A percentile compares a stretch with the other conserved stretches of the same genome.
These are phyloP conservation scores for Ptychoptera albimana DNA, from an alignment of 2,888 invertebrate genomes.

Conservation along the genomic window DNA sequence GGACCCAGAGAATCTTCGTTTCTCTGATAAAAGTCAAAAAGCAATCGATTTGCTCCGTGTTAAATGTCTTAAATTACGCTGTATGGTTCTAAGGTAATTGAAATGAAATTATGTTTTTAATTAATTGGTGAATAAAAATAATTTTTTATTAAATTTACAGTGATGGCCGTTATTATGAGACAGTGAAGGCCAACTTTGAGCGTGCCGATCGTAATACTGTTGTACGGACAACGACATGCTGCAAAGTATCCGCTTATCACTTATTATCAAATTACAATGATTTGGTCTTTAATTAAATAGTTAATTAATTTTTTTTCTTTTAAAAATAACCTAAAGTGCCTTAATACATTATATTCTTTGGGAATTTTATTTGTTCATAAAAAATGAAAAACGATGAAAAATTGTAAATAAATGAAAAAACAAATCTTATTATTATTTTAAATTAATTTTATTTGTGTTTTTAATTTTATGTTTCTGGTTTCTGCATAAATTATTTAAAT, in stretches of 20 bases:
- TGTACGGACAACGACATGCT: conserved; percentile 92
- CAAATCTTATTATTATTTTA: too few relatives aligned
- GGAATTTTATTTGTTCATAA: not conserved
- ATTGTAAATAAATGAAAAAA: too few relatives aligned
- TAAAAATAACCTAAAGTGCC: not conserved
- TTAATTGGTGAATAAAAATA: not conserved
- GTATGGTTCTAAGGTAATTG: conserved; percentile 81
- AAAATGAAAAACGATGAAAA: too few relatives aligned
- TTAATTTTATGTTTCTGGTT: too few relatives aligned
- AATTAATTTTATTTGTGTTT: too few relatives aligned
- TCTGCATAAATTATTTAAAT: too few relatives aligned
- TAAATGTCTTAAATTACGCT: conserved; percentile 81
- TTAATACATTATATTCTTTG: not conserved
- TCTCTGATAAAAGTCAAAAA: conserved; percentile 98
- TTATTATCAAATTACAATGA: conserved; percentile 87
- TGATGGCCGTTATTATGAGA: conserved; percentile 98
- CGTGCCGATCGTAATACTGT: conserved; percentile 93
- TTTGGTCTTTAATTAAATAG: conserved; percentile 73
- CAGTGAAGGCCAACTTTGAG: conserved; percentile 98
- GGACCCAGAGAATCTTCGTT: conserved; percentile 97
- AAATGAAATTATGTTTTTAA: not conserved
- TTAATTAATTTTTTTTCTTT: too few relatives aligned
- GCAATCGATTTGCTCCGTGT: conserved; percentile 95
- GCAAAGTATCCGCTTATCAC: conserved; percentile 86
- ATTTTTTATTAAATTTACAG: conserved; percentile 37